Conservation (phyloP, 2,113 vertebrate genomes). For the Lepus americanus region DNA sequence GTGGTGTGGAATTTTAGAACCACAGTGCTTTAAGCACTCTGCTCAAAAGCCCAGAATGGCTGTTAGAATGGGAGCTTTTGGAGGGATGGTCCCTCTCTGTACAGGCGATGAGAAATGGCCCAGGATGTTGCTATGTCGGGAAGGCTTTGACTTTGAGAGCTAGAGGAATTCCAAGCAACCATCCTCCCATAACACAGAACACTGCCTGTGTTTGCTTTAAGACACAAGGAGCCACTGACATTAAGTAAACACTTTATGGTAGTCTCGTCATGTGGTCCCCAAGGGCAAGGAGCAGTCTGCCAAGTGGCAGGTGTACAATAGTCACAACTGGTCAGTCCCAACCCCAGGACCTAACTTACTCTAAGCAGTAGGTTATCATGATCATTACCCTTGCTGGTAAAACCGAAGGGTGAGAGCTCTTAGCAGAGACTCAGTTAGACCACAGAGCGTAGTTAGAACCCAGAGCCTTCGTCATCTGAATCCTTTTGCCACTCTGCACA, state of each 20-base stretch:
- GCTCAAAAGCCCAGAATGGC: not conserved
- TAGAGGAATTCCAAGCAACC: not conserved
- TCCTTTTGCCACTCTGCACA: too few species aligned
- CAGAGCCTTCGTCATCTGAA: accelerated
- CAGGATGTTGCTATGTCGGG: not conserved
- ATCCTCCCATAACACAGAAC: not conserved
- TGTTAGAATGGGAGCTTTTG: accelerated
- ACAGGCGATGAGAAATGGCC: not conserved
- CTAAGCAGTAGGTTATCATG: not conserved
- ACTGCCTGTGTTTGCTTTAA: not conserved
- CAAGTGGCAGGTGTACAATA: accelerated
- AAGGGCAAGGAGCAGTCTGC: not conserved
- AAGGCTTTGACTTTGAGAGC: not conserved
- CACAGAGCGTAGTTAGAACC: not conserved
- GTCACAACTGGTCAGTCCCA: not conserved
- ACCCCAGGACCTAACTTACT: accelerated
- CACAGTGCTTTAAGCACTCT: not conserved
- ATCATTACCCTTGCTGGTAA: not conserved
- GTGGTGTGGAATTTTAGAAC: slow-evolving; percentile 18
- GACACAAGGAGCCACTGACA: not conserved
- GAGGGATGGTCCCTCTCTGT: too few species aligned
- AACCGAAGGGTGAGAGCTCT: not conserved
- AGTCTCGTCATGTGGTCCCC: accelerated
- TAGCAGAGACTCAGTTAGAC: not conserved
- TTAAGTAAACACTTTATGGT: accelerated